phyloP scores from a whole-genome alignment of 2,888 invertebrate genomes.

The Glyphotaelius pellucidus region DNA sequence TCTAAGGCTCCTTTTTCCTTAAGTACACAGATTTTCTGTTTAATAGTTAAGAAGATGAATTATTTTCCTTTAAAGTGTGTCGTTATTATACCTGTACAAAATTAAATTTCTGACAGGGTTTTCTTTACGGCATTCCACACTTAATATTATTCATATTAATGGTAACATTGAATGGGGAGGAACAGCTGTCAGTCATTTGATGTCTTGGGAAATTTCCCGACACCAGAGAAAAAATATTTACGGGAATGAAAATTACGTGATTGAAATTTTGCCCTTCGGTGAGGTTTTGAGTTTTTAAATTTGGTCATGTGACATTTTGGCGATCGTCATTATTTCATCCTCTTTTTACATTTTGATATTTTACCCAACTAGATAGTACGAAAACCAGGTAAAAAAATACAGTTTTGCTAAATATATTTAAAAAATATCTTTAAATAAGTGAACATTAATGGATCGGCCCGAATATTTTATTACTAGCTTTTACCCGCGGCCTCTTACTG shows the following conservation, averaged over 20 bases:
- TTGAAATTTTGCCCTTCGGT: not conserved
- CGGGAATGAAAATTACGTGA: not conserved
- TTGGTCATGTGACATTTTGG: not conserved
- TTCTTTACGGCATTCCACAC: not conserved
- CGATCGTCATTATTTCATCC: not conserved
- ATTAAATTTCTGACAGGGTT: not conserved
- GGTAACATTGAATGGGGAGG: not conserved
- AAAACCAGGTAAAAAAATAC: too few species aligned
- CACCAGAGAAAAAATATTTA: not conserved
- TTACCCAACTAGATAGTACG: too few species aligned
- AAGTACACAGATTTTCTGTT: not conserved
- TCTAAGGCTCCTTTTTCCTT: not conserved
- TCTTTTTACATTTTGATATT: not conserved
- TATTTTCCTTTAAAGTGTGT: not conserved
- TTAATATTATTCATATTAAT: not conserved
- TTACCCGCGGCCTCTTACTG: too few species aligned
- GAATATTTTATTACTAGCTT: too few species aligned
- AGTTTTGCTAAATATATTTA: too few species aligned
- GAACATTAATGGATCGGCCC: too few species aligned
- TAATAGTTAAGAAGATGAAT: not conserved
- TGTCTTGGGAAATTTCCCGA: not conserved
- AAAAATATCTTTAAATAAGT: too few species aligned
- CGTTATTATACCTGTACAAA: not conserved
- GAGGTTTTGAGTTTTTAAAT: not conserved
- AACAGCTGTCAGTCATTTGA: not conserved